phyloP scores from a whole-genome alignment of 2,888 invertebrate species.

The Lithodes maja region DNA sequence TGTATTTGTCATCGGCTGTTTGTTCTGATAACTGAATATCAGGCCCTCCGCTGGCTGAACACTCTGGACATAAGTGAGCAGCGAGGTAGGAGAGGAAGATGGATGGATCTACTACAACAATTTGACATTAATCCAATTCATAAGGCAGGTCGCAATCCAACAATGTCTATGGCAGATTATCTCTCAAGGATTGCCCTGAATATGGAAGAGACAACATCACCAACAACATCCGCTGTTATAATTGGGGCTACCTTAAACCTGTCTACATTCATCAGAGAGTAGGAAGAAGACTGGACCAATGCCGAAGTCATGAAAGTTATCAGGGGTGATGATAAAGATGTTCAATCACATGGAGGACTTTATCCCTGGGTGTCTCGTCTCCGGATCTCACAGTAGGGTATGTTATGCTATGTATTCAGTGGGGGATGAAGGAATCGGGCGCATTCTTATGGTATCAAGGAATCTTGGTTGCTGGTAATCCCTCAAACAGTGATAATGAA shows the following conservation, averaged over 20 bases:
- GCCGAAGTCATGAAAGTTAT: neutral
- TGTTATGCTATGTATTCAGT: neutral
- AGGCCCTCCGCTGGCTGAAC: neutral
- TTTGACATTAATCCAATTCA: constrained; percentile 5
- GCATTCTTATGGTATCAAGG: neutral
- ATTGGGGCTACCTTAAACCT: neutral
- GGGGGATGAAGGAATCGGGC: neutral
- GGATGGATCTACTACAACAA: constrained; percentile 9
- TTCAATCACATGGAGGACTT: neutral
- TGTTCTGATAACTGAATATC: neutral
- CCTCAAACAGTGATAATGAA: neutral
- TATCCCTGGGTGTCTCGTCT: neutral
- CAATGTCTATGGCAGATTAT: constrained; percentile 18
- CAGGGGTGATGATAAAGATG: neutral
- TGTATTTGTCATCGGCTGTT: constrained; percentile 1
- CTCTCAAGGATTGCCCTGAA: neutral
- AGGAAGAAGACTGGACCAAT: neutral
- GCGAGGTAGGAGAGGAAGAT: constrained; percentile 2
- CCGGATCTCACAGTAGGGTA: neutral
- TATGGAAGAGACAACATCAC: constrained; percentile 2
- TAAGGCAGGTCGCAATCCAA: constrained; percentile 17
- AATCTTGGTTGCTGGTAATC: neutral
- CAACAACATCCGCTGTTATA: neutral
- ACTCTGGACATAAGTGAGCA: neutral
- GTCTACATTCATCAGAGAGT: neutral